Evolutionary conservation across 1,140 invertebrate genomes (phyloP).

Genomic region (Solenopsis fugax): DNA sequence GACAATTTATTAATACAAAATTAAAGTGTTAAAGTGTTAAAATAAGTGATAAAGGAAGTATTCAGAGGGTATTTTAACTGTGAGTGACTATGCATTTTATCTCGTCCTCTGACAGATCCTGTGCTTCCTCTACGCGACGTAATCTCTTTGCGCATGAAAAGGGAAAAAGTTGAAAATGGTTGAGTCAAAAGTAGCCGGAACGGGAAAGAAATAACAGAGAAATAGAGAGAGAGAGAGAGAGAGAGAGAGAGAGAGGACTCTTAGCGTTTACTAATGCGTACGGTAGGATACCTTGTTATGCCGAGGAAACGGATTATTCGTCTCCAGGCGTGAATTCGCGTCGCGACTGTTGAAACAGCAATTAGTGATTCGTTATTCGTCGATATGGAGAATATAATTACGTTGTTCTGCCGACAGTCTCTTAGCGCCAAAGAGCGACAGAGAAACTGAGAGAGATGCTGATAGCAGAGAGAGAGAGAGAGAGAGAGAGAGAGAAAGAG

Average conservation of each 20-base stretch:
- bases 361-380: conserved; percentile 44
- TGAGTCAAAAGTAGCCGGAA: background rate
- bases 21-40: conserved; percentile 17
- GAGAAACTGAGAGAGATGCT: background rate
- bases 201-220: background rate
- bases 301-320: conserved; percentile 8
- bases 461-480: no score
- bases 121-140: conserved; percentile 28
- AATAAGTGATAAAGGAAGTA: conserved; percentile 16
- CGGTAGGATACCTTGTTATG: background rate
- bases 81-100: conserved; percentile 28
- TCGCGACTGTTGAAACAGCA: conserved; percentile 32
- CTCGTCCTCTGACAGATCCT: conserved; percentile 41
- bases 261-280: background rate
- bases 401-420: conserved; percentile 24
- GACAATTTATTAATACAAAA: background rate
- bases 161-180: conserved; percentile 30
- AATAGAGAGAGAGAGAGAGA: background rate
- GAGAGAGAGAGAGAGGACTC: background rate
- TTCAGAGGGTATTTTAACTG: background rate
- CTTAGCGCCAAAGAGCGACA: background rate
- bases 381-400: conserved; percentile 62
- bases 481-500: background rate
- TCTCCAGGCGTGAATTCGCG: background rate
- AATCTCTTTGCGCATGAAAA: conserved; percentile 30